Percentiles rank a stretch among this genome's conserved stretches.
Conservation (phyloP, 1,140 invertebrate genomes). For the Pseudomyrmex flavicornis region DNA sequence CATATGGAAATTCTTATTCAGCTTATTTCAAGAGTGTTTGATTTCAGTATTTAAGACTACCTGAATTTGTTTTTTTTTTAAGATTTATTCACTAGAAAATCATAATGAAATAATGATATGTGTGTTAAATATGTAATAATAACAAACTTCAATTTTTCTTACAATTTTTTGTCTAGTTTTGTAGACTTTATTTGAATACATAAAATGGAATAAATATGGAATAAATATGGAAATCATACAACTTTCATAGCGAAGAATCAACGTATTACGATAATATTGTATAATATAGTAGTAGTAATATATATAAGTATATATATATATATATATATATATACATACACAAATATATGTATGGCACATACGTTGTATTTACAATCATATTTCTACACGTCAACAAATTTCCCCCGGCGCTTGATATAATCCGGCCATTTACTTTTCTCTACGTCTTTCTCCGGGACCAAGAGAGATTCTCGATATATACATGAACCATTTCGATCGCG, state of each 20-base stretch:
- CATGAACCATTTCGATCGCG: conserved; percentile 39
- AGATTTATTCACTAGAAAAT: neutral
- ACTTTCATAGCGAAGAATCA: neutral
- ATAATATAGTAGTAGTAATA: no score
- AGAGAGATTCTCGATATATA: conserved; percentile 39
- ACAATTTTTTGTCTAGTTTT: no score
- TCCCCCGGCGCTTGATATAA: conserved; percentile 11
- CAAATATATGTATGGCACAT: neutral
- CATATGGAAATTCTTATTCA: conserved; percentile 11
- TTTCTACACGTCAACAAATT: conserved; percentile 35
- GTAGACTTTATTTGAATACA: no score
- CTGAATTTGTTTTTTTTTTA: neutral
- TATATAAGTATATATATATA: neutral
- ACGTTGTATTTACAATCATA: conserved; percentile 18
- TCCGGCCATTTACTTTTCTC: conserved; percentile 50
- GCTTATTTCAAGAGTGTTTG: neutral
- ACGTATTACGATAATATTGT: neutral
- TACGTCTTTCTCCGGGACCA: conserved; percentile 43
- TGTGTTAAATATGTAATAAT: no score
- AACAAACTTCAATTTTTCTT: no score
- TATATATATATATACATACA: no score
- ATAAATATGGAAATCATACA: neutral
- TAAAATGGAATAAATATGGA: neutral
- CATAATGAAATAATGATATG: neutral
- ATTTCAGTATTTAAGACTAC: neutral